Conservation (phyloP, 1,140 invertebrate genomes). For the Mesaphorura yosii region DNA sequence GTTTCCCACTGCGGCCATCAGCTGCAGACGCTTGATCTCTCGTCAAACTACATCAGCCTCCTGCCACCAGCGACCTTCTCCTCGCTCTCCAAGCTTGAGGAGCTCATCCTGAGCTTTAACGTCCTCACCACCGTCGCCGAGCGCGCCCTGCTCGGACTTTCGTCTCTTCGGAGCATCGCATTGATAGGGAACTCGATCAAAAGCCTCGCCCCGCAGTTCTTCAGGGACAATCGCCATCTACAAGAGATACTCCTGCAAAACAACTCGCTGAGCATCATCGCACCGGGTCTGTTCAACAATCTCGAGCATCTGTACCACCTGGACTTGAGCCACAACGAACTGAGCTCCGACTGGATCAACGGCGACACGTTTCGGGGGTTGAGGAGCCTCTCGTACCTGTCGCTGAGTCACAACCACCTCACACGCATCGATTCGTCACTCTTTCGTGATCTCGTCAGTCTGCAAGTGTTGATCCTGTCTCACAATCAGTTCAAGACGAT, state of each 20-base stretch:
- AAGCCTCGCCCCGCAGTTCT: conserved; percentile 70
- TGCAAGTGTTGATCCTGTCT: conserved; percentile 60
- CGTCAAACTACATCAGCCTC: conserved; percentile 68
- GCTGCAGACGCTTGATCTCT: conserved; percentile 63
- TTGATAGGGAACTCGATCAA: conserved; percentile 68
- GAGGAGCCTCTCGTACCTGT: conserved; percentile 58
- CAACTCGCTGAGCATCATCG: conserved; percentile 73
- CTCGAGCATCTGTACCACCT: conserved; percentile 66
- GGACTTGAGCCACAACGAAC: conserved; percentile 71
- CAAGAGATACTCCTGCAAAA: conserved; percentile 72
- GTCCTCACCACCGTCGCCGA: conserved; percentile 46
- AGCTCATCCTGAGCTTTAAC: conserved; percentile 33
- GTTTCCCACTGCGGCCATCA: conserved; percentile 17
- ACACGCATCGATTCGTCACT: conserved; percentile 61
- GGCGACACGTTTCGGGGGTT: conserved; percentile 71
- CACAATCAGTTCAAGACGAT: conserved; percentile 70
- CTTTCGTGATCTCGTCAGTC: conserved; percentile 54
- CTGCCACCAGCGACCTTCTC: conserved; percentile 50
- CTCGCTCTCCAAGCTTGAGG: conserved; percentile 44
- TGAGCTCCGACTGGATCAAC: conserved; percentile 77
- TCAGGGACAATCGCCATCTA: conserved; percentile 62
- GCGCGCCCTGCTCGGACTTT: conserved; percentile 68
- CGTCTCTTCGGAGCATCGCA: conserved; percentile 59
- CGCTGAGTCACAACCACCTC: conserved; percentile 70
- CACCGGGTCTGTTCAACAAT: conserved; percentile 70